Base-by-base conservation (phyloP, 2,888 invertebrate genomes). In the Drosophila borealis region DNA sequence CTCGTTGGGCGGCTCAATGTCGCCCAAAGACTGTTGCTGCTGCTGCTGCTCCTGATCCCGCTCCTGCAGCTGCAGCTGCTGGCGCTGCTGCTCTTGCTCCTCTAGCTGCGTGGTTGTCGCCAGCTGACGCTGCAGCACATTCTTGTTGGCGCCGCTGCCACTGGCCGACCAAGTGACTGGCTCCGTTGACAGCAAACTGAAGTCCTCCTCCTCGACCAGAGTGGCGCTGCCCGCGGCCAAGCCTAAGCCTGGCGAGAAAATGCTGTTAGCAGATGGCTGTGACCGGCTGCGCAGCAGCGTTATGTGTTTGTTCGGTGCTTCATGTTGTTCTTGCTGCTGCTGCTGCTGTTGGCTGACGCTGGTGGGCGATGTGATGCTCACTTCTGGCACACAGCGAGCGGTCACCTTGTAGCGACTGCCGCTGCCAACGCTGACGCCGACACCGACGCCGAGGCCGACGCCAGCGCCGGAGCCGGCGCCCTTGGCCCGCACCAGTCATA, bases 401-500 rank as follows among this genome's bases (percentile, higher is more conserved):
- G 91, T 90, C 83, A 92, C 92, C 76, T 92, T 93, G 75, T 90
- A 91, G 74, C 91, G 91, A 75, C 91, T 91, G 76, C 91, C 91
- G 73, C 90, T 89, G 81, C 89, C 81, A 74, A 89, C 85, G 74
- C 89, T 89, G 72, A 80, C 89, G 71, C 86, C 74, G 64, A 80
- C 84, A 68, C 89, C 88, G 56, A 88, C 85, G 69, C 75, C 83
- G 70, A 78, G 17, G 66, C 74, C 81, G 60, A 81, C 78, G 79
- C 73, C 84, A 64, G 82, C 81, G 71, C 89, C 88, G 59, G 72
- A 77, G 64, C 63, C 68, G 75, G 79, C 86, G 74, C 89, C 87
- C 65, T 90, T 91, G 56, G 89, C 86, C 81, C 91, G 90, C 89
- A 92, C 89, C 89, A 92, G 92, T 92, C 92, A 92, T 92, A 92